phyloP scores from a whole-genome alignment of 1,140 invertebrate genomes.

The Bombus breviceps region DNA sequence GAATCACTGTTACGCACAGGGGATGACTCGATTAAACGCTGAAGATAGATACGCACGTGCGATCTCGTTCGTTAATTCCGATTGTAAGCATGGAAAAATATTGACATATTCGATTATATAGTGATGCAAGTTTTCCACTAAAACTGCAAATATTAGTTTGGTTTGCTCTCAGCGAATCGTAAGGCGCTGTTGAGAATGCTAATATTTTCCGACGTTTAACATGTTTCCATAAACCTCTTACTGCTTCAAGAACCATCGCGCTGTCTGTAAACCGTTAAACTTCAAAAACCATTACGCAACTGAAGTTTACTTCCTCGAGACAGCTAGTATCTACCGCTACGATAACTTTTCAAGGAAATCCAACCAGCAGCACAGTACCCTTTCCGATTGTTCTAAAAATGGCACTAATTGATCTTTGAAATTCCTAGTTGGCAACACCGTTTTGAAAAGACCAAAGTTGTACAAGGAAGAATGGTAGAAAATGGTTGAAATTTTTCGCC shows the following conservation, averaged over 20 bases:
- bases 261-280: neutral
- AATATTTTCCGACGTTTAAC: neutral
- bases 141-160: neutral
- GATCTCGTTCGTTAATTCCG: neutral
- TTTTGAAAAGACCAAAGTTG: too few relatives aligned
- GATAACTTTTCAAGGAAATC: neutral
- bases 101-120: neutral
- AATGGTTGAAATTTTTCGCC: too few relatives aligned
- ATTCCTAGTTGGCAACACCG: too few relatives aligned
- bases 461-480: too few relatives aligned
- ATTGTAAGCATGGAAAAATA: neutral
- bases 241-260: neutral
- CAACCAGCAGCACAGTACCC: neutral
- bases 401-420: neutral
- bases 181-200: neutral
- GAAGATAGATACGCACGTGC: too few relatives aligned
- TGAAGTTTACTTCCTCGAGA: neutral
- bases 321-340: too few relatives aligned
- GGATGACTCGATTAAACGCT: too few relatives aligned
- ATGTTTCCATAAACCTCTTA: conserved; percentile 17
- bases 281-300: neutral
- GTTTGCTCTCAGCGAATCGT: neutral
- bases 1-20: too few relatives aligned
- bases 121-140: neutral
- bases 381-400: neutral